These are phyloP conservation scores for Eufriesea mexicana DNA, from an alignment of 1,140 invertebrate species.

Conservation along the genomic window DNA sequence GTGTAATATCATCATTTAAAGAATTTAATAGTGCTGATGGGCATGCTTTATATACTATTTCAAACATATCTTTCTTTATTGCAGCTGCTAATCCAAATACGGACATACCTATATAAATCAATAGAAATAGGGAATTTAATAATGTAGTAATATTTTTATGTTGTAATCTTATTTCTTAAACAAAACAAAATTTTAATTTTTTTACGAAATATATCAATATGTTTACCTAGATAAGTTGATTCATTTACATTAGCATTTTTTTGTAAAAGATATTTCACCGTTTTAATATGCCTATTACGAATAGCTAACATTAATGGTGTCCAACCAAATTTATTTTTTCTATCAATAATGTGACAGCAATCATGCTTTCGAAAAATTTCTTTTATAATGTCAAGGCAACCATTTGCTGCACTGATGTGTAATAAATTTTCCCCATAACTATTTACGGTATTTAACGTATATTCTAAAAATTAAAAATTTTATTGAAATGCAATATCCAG, in stretches of 20 bases:
- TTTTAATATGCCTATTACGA: conserved; percentile 78
- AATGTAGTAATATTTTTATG: not conserved
- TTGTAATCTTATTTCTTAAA: not conserved
- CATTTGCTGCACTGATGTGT: conserved; percentile 76
- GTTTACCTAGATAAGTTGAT: conserved; percentile 80
- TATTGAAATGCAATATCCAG: not conserved
- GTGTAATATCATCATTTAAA: conserved; percentile 74
- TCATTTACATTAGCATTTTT: conserved; percentile 76
- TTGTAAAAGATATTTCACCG: conserved; percentile 78
- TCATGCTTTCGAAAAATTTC: conserved; percentile 70
- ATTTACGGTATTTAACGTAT: conserved; percentile 75
- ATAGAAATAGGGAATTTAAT: not conserved
- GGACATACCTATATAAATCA: conserved; percentile 71
- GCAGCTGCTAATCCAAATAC: conserved; percentile 74
- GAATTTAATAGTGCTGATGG: conserved; percentile 69
- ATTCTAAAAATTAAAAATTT: conserved; percentile 60
- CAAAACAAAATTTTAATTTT: not conserved
- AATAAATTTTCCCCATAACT: conserved; percentile 77
- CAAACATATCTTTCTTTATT: conserved; percentile 73
- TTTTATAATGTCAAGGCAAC: conserved; percentile 67
- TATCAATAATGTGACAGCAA: conserved; percentile 54
- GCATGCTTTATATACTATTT: conserved; percentile 70
- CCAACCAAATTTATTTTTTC: conserved; percentile 82
- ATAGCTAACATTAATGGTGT: conserved; percentile 83
- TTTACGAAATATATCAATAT: not conserved